phyloP scores from a whole-genome alignment of 2,888 invertebrate genomes.

The Drosophila birchii region DNA sequence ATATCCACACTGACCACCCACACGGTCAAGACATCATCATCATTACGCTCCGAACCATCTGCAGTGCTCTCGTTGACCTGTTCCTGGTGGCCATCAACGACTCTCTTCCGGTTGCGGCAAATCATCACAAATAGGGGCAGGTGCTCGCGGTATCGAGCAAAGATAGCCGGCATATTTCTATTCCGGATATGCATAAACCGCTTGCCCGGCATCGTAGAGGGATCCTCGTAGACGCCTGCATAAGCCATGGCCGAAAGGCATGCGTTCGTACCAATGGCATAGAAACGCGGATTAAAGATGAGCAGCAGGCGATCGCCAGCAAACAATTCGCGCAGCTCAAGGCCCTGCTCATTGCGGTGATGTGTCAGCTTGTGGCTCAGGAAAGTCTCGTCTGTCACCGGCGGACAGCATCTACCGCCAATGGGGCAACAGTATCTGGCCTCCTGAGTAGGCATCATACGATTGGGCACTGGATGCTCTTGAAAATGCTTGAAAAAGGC shows the following conservation, averaged over 20 bases:
- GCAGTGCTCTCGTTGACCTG: not conserved
- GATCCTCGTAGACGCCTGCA: slow-evolving; percentile 2
- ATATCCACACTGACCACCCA: slow-evolving; percentile 55
- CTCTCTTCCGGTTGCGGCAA: slow-evolving; percentile 30
- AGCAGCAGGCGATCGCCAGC: slow-evolving; percentile 42
- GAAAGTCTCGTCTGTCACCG: slow-evolving; percentile 15
- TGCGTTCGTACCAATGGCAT: slow-evolving; percentile 23
- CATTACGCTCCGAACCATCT: slow-evolving; percentile 8
- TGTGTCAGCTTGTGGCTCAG: slow-evolving; percentile 36
- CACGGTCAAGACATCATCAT: slow-evolving; percentile 40
- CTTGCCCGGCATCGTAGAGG: not conserved
- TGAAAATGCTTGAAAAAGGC: not conserved
- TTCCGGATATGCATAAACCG: slow-evolving; percentile 34
- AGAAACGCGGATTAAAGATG: slow-evolving; percentile 38
- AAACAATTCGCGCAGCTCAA: slow-evolving; percentile 35
- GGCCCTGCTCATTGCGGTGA: slow-evolving; percentile 22
- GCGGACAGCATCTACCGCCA: slow-evolving; percentile 6
- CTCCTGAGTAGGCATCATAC: not conserved
- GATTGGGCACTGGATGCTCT: not conserved
- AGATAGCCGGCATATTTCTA: not conserved
- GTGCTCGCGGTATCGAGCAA: not conserved
- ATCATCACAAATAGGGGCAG: slow-evolving; percentile 59
- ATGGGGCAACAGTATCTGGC: slow-evolving; percentile 33
- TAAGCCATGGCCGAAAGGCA: slow-evolving; percentile 53
- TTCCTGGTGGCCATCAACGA: not conserved